Evolutionary conservation across 2,113 vertebrate genomes (phyloP).

Genomic region (Diglossa brunneiventris): DNA sequence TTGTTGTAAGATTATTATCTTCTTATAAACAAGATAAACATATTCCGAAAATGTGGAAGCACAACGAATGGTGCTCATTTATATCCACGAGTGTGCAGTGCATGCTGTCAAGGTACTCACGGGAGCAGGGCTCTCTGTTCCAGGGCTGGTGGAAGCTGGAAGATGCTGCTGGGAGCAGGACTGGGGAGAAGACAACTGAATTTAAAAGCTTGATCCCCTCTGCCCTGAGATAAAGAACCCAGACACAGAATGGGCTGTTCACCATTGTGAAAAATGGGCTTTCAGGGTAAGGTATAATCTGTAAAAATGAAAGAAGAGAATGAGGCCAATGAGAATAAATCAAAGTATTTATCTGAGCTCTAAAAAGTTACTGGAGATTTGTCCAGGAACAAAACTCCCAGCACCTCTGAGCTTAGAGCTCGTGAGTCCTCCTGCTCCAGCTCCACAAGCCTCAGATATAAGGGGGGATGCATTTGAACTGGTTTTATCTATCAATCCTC

Average conservation of each 20-base stretch:
- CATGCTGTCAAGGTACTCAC: rapidly evolving
- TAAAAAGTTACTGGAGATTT: background rate
- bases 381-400: background rate
- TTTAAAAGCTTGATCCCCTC: background rate
- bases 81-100: background rate
- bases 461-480: background rate
- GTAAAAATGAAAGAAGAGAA: background rate
- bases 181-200: background rate
- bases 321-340: background rate
- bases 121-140: background rate
- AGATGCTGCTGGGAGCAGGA: background rate
- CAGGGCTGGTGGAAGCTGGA: background rate
- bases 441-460: background rate
- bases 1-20: background rate
- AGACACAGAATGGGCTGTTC: background rate
- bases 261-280: background rate
- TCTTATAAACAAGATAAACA: background rate
- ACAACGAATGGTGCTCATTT: background rate
- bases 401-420: background rate
- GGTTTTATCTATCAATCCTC: background rate
- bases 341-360: background rate
- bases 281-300: background rate
- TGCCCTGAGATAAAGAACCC: background rate
- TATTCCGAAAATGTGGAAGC: background rate
- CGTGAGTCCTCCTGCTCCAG: background rate